phyloP scores from a whole-genome alignment of 2,113 vertebrate species.

The Oryzias celebensis region DNA sequence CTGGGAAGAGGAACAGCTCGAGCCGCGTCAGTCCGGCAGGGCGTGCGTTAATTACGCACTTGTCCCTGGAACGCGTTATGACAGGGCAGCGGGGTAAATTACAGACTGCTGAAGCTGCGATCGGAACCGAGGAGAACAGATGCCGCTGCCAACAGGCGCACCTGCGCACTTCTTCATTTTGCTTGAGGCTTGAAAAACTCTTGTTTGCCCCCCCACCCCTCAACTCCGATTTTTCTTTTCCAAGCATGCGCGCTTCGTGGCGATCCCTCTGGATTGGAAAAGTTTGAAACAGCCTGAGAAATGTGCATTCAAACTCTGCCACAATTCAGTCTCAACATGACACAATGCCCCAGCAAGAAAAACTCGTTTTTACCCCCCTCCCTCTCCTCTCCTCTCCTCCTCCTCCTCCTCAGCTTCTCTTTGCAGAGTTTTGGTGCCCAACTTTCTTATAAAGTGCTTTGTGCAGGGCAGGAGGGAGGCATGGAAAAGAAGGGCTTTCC shows the following conservation, averaged over 20 bases:
- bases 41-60: slow-evolving; percentile 46
- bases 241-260: slow-evolving; percentile 53
- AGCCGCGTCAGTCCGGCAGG: slow-evolving; percentile 32
- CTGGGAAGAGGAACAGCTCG: slow-evolving; percentile 33
- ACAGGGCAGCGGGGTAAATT: slow-evolving; percentile 75
- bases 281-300: slow-evolving; percentile 39
- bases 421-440: slow-evolving; percentile 61
- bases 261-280: slow-evolving; percentile 9
- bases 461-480: slow-evolving; percentile 68
- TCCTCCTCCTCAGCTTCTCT: no score
- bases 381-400: slow-evolving; percentile 32
- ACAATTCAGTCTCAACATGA: slow-evolving; percentile 2
- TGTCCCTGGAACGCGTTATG: slow-evolving; percentile 72
- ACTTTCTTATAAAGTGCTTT: slow-evolving; percentile 77
- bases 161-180: slow-evolving; percentile 58
- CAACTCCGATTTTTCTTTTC: neutral
- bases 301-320: slow-evolving; percentile 26
- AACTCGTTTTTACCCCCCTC: slow-evolving; percentile 9
- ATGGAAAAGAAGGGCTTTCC: slow-evolving; percentile 80
- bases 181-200: slow-evolving; percentile 66
- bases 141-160: slow-evolving; percentile 74
- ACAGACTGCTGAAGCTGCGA: slow-evolving; percentile 63
- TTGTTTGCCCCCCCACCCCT: slow-evolving; percentile 23
- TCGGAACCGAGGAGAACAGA: slow-evolving; percentile 61
- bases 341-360: slow-evolving; percentile 45